Evolutionary conservation across 1,140 invertebrate species (phyloP).

Genomic region (Akabosia matsudoensis): DNA sequence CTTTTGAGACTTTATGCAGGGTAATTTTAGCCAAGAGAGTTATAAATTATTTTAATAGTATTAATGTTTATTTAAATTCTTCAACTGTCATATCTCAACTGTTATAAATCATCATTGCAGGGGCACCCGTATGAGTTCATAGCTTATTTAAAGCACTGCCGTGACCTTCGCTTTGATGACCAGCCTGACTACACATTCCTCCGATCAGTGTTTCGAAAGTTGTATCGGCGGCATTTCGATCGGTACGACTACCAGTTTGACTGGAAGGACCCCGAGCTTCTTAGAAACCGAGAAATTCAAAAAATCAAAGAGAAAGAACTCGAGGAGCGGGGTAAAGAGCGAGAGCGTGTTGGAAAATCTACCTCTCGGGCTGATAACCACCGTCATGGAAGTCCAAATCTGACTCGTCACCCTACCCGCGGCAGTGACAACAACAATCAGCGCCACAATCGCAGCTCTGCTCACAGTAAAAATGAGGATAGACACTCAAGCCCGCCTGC

Average conservation of each 20-base stretch:
- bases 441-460: neutral
- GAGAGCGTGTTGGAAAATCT: neutral
- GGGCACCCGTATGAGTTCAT: conserved; percentile 12
- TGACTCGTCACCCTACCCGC: neutral
- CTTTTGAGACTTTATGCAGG: neutral
- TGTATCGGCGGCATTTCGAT: neutral
- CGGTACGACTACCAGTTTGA: conserved; percentile 18
- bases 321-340: neutral
- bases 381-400: neutral
- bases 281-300: conserved; percentile 18
- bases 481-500: neutral
- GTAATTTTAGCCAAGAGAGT: neutral
- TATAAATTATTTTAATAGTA: neutral
- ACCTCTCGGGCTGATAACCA: neutral
- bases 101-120: neutral
- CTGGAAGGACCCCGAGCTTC: conserved; percentile 11
- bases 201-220: neutral
- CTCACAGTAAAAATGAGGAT: neutral
- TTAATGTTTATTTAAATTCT: neutral
- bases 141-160: conserved; percentile 2
- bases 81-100: no score
- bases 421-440: neutral
- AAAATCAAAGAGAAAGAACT: conserved; percentile 8
- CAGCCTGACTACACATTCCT: conserved; percentile 6
- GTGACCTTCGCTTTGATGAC: conserved; percentile 7